Evolutionary conservation across 2,888 invertebrate species (phyloP).

Genomic region (Acanthosoma haemorrhoidale): DNA sequence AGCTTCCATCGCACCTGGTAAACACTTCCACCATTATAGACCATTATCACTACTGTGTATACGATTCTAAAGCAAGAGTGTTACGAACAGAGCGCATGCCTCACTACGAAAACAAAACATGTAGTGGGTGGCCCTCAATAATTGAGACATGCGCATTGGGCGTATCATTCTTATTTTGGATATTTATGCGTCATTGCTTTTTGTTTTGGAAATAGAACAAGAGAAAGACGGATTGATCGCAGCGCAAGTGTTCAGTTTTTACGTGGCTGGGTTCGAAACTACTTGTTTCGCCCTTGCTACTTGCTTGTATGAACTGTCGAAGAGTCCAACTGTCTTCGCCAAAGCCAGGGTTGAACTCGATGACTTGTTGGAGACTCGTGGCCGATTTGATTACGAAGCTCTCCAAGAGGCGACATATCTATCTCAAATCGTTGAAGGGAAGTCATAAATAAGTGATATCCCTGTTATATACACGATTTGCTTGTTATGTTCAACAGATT

Average conservation of each 20-base stretch:
- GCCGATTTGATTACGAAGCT: constrained; percentile 52
- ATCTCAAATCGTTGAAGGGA: constrained; percentile 54
- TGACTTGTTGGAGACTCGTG: constrained; percentile 48
- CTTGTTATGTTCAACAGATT: neutral
- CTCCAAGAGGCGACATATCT: constrained; percentile 54
- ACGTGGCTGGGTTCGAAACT: constrained; percentile 60
- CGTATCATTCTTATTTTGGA: no score
- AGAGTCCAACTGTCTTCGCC: constrained; percentile 51
- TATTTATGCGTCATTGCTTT: no score
- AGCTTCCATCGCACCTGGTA: neutral
- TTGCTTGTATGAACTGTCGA: constrained; percentile 52
- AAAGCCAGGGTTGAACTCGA: constrained; percentile 49
- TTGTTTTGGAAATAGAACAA: neutral
- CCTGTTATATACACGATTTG: no score
- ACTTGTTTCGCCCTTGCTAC: constrained; percentile 57
- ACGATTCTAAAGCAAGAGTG: no score
- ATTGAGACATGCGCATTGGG: no score
- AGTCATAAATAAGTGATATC: constrained; percentile 12
- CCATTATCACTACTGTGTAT: no score
- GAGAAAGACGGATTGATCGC: constrained; percentile 42
- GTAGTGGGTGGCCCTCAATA: no score
- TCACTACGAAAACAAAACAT: no score
- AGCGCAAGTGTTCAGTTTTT: constrained; percentile 53
- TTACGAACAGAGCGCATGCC: no score
- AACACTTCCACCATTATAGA: no score